A percentile compares a stretch with the other conserved stretches of the same genome.
phyloP scores from a whole-genome alignment of 2,113 vertebrate species.

The Cariama cristata region DNA sequence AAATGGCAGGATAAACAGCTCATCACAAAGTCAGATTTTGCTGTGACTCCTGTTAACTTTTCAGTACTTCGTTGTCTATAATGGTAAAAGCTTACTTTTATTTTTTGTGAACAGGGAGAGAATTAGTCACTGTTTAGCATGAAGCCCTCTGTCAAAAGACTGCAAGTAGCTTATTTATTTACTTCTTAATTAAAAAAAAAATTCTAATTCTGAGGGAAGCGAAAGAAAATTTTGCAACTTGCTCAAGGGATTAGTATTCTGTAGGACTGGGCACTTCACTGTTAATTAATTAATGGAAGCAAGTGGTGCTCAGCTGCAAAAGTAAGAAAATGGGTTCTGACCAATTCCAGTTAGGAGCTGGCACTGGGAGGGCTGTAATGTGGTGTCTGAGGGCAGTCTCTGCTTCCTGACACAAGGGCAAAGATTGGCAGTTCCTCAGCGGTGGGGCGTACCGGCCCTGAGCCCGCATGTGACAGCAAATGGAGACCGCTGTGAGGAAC shows the following conservation, averaged over 20 bases:
- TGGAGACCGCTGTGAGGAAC: not conserved
- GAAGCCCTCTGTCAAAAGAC: not conserved
- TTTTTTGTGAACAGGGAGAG: not conserved
- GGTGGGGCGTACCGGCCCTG: not conserved
- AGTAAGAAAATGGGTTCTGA: not conserved
- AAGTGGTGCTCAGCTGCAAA: not conserved
- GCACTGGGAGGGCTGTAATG: not conserved
- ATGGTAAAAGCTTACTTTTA: not conserved
- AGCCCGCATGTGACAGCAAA: not conserved
- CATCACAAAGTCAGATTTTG: conserved; percentile 10
- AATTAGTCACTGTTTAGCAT: not conserved
- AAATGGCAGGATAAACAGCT: not conserved
- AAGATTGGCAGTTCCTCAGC: not conserved
- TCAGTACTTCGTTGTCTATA: not conserved
- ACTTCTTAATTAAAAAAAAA: not conserved
- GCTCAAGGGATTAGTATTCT: not conserved
- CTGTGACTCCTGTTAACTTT: not conserved
- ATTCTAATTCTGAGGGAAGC: not conserved
- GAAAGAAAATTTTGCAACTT: not conserved
- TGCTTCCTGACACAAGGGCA: not conserved
- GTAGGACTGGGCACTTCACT: not conserved
- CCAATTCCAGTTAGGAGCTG: not conserved
- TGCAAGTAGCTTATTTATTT: not conserved
- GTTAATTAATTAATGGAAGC: not conserved
- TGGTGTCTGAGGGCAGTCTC: not conserved